Evolutionary conservation across 2,113 vertebrate species (phyloP), one percentile per base, ranked within the genome.

Genomic region (Leucosticte australis): DNA sequence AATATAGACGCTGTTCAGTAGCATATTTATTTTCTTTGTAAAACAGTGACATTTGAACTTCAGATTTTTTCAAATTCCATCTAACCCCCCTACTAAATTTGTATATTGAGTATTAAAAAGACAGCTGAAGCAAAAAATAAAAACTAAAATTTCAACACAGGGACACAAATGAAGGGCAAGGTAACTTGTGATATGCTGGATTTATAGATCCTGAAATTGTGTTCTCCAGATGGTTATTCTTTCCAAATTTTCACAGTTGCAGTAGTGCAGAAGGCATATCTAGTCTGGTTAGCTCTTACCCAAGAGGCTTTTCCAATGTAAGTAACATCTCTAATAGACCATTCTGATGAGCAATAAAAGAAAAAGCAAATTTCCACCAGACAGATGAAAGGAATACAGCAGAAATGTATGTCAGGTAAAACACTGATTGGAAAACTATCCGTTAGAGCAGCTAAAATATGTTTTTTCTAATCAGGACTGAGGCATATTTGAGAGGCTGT

Each of bases 1-100:
- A 55, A 93, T 67, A 88, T 75, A 93, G 68, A 90, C 94, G 85
- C 47, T 95, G 73, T 83, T 94, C 42, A 92, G 87, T 80, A 92
- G 49, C 71, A 52, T 82, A 87, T 89, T 82, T 83, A 62, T 74
- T 80, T 71, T 88, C 56, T 77, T 74, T 37, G 59, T 74, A 83
- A 89, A 75, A 82, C 27, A 82, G 55, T 55, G 70, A 81, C 77
- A 76, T 93, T 81, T 91, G 93, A 52, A 92, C 49, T 95, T 70
- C 44, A 70, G 39, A 71, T 73, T 94, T 95, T 95, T 91, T 49
- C 59, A 75, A 79, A 95, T 83, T 92, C 52, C 80, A 83, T 65
- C 79, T 69, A 83, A 47, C 50, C 87, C 57, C 50, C 84, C 71
- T 49, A 47, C 62, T 59, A 82, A 59, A 73, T 80, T 69, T 73